These are phyloP conservation scores for Ditylenchus dipsaci DNA, from an alignment of 1,140 invertebrate species.

Conservation along the genomic window DNA sequence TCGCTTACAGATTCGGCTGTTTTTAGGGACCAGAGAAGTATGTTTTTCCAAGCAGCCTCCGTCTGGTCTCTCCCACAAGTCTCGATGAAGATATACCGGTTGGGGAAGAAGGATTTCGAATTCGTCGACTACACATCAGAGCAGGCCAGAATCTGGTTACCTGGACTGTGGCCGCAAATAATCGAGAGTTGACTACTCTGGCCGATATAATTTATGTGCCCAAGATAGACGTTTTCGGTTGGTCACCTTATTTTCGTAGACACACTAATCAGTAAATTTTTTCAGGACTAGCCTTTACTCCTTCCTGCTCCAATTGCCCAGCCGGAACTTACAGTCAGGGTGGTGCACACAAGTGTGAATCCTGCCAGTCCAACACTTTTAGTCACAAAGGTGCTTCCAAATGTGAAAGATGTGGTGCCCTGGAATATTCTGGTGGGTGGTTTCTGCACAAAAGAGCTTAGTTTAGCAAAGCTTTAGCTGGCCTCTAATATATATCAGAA, in stretches of 20 bases:
- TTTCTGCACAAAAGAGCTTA: too few species aligned
- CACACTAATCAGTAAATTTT: constrained; percentile 8
- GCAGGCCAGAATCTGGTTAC: constrained; percentile 51
- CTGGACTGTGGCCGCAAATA: constrained; percentile 50
- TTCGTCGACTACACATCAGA: constrained; percentile 35
- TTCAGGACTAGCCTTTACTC: constrained; percentile 66
- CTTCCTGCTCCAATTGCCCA: constrained; percentile 64
- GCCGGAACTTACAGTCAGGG: constrained; percentile 63
- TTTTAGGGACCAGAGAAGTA: constrained; percentile 5
- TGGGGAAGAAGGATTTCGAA: constrained; percentile 42
- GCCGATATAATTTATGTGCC: constrained; percentile 46
- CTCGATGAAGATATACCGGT: constrained; percentile 23
- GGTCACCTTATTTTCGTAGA: not conserved
- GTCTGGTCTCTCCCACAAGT: not conserved
- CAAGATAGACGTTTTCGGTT: constrained; percentile 50
- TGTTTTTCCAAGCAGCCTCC: not conserved
- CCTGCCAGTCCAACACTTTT: constrained; percentile 62
- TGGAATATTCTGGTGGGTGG: constrained; percentile 22
- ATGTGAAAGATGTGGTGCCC: constrained; percentile 62
- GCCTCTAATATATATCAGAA: too few species aligned
- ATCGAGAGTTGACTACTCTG: constrained; percentile 25
- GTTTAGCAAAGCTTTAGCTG: too few species aligned
- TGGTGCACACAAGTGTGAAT: constrained; percentile 61
- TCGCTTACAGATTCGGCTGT: not conserved
- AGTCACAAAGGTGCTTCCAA: constrained; percentile 59